Conservation (phyloP, 1,140 invertebrate genomes). For the Zaprionus ornatus region DNA sequence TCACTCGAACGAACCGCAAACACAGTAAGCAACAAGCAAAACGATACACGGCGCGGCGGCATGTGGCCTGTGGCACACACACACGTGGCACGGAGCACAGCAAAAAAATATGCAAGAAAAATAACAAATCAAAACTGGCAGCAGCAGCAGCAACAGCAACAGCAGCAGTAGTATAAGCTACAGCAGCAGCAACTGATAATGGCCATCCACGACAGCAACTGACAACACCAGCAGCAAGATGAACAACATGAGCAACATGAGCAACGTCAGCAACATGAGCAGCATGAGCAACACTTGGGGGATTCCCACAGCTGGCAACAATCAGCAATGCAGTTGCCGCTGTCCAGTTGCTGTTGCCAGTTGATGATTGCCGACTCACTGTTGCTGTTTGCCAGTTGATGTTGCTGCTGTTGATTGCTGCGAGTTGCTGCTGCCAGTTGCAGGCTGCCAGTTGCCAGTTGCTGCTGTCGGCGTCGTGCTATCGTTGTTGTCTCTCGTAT, state of each 20-base stretch:
- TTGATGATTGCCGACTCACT: neutral
- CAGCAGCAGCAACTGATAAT: neutral
- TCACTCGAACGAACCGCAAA: constrained; percentile 32
- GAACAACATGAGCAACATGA: neutral
- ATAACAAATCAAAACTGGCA: constrained; percentile 13
- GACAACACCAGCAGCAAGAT: neutral
- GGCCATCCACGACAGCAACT: neutral
- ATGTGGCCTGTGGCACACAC: constrained; percentile 18
- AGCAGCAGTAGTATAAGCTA: too few relatives aligned
- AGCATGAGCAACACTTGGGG: neutral
- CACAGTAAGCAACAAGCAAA: constrained; percentile 13
- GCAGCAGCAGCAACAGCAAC: neutral
- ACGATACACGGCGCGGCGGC: constrained; percentile 26
- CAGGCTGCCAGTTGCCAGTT: neutral
- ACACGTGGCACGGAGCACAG: constrained; percentile 3
- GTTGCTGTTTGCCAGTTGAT: neutral
- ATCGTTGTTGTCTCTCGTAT: neutral
- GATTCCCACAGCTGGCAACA: neutral
- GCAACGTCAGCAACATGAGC: neutral
- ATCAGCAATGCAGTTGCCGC: constrained; percentile 3
- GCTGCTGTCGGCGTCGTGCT: neutral
- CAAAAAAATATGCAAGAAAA: constrained; percentile 16
- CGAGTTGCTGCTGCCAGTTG: neutral
- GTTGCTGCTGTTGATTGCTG: neutral
- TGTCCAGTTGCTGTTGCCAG: neutral